Conservation (phyloP, 2,797 vertebrate species). For the Graptemys geographica region DNA sequence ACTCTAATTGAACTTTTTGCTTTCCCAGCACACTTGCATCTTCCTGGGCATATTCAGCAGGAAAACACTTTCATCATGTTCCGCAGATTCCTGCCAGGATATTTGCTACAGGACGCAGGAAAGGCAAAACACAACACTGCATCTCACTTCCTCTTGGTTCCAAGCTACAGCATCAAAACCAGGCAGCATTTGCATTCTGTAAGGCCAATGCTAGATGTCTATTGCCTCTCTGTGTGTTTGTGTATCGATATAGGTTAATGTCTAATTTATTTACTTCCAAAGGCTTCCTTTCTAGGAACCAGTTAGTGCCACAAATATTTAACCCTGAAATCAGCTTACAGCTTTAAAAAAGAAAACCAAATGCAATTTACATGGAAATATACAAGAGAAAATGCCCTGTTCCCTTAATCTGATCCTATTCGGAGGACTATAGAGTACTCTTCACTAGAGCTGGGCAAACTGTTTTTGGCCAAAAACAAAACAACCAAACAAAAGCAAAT, state of each 20-base stretch:
- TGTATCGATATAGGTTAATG: background rate
- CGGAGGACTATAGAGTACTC: background rate
- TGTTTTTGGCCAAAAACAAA: background rate
- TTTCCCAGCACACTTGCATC: background rate
- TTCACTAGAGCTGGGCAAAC: background rate
- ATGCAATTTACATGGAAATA: background rate
- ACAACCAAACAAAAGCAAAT: background rate
- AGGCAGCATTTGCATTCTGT: background rate
- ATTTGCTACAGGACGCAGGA: constrained; percentile 67
- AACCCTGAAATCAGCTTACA: background rate
- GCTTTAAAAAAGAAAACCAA: background rate
- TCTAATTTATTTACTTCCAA: background rate
- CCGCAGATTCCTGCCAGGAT: background rate
- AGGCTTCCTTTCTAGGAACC: background rate
- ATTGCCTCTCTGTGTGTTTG: background rate
- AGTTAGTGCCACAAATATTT: background rate
- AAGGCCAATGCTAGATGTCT: background rate
- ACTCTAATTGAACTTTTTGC: background rate
- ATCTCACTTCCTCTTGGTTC: background rate
- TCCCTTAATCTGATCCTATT: background rate
- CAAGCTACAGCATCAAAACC: background rate
- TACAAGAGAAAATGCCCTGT: background rate
- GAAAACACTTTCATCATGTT: background rate
- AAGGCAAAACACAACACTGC: constrained; percentile 61
- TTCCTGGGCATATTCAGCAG: background rate